phyloP scores from a whole-genome alignment of 2,888 invertebrate species.

The Clepsis dumicolana region DNA sequence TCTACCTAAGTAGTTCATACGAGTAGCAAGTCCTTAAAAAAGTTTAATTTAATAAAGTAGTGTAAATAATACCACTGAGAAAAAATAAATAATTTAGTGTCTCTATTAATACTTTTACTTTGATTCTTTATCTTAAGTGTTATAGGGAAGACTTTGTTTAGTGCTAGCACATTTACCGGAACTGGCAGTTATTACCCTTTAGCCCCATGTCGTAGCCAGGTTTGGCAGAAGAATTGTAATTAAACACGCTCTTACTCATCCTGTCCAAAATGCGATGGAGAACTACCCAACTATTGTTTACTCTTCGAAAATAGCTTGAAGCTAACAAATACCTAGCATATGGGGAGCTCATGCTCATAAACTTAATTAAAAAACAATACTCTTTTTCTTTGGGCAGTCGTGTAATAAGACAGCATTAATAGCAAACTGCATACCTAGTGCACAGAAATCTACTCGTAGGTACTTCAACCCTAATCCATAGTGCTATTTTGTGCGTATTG shows the following conservation, averaged over 20 bases:
- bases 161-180: slow-evolving; percentile 29
- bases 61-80: slow-evolving; percentile 61
- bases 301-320: neutral
- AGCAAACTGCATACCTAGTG: too few species aligned
- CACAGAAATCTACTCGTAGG: too few species aligned
- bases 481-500: neutral
- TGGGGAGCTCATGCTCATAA: neutral
- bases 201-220: too few species aligned
- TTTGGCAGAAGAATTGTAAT: too few species aligned
- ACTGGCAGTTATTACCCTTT: slow-evolving; percentile 27
- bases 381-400: too few species aligned
- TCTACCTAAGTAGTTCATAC: slow-evolving; percentile 32
- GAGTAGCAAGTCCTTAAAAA: slow-evolving; percentile 30
- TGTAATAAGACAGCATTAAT: neutral
- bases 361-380: too few species aligned
- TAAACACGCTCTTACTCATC: neutral
- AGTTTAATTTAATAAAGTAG: slow-evolving; percentile 38
- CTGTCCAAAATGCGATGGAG: too few species aligned
- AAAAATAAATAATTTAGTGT: slow-evolving; percentile 80
- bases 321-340: slow-evolving; percentile 7
- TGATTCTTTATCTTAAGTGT: slow-evolving; percentile 37
- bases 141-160: slow-evolving; percentile 29
- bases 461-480: too few species aligned
- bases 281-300: too few species aligned
- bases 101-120: slow-evolving; percentile 76